Evolutionary conservation across 2,888 invertebrate genomes (phyloP).

Genomic region (Lagria hirta): DNA sequence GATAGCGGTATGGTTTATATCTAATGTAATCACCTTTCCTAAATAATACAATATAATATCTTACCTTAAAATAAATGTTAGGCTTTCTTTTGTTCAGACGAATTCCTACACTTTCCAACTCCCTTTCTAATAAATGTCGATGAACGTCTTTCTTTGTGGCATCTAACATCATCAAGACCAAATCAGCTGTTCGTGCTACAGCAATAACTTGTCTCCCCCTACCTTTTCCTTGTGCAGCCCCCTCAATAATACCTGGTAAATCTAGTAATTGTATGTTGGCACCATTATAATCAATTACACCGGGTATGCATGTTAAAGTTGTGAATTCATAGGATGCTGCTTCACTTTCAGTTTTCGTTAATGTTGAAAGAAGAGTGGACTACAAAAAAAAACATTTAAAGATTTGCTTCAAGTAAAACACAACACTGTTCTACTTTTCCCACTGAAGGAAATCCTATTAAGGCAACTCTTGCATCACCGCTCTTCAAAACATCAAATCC

Average conservation of each 20-base stretch:
- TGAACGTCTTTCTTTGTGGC: constrained; percentile 98
- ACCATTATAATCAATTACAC: constrained; percentile 97
- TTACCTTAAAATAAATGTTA: constrained; percentile 96
- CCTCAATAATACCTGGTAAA: constrained; percentile 99
- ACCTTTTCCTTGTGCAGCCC: constrained; percentile 78
- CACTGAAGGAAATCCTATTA: constrained; percentile 98
- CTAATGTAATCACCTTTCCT: constrained; percentile 2
- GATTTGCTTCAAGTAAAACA: background rate
- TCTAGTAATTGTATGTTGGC: constrained; percentile 98
- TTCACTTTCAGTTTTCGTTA: constrained; percentile 96
- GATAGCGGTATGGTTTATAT: background rate
- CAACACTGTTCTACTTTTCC: too few species aligned
- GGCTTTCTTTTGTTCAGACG: constrained; percentile 93
- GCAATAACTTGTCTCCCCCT: constrained; percentile 77
- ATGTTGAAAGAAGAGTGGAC: constrained; percentile 92
- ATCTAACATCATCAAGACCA: constrained; percentile 99
- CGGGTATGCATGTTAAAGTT: constrained; percentile 97
- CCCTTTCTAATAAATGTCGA: constrained; percentile 84
- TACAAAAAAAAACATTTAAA: constrained; percentile 44
- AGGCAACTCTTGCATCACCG: constrained; percentile 96
- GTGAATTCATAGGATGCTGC: constrained; percentile 99
- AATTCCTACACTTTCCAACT: constrained; percentile 97
- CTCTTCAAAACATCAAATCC: constrained; percentile 99
- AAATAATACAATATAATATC: constrained; percentile 30
- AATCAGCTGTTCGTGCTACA: constrained; percentile 95